These are phyloP conservation scores for Anser brachyrhynchus DNA, from an alignment of 2,113 vertebrate genomes.

Conservation along the genomic window DNA sequence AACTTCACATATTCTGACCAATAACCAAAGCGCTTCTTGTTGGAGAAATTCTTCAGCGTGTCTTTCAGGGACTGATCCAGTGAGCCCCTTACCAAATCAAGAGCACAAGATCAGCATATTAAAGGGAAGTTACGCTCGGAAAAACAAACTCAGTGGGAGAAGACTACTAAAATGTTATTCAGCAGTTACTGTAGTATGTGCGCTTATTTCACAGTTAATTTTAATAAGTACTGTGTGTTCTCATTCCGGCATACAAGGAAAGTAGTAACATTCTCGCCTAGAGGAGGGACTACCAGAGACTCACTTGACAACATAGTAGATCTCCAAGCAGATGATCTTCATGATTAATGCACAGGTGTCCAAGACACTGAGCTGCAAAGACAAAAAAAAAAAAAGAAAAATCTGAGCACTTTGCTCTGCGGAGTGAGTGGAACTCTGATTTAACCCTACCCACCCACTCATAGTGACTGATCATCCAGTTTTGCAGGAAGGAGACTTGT, in stretches of 20 bases:
- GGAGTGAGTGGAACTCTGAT: background rate
- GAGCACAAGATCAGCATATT: background rate
- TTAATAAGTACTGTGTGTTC: background rate
- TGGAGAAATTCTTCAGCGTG: constrained; percentile 87
- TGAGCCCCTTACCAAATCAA: constrained; percentile 80
- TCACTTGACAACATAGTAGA: constrained; percentile 96
- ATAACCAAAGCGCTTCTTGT: constrained; percentile 89
- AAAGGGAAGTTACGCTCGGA: background rate
- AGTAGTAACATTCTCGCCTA: background rate
- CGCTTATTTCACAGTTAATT: background rate
- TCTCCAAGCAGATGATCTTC: constrained; percentile 97
- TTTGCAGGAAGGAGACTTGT: background rate
- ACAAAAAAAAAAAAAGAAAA: background rate
- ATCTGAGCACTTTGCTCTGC: background rate
- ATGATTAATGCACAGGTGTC: constrained; percentile 97
- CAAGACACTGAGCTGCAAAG: constrained; percentile 88
- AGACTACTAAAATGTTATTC: background rate
- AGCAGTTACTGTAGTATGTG: background rate
- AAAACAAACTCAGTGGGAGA: background rate
- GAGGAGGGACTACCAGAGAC: constrained; percentile 29
- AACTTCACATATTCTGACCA: constrained; percentile 95
- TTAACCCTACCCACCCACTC: background rate
- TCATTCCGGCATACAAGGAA: background rate
- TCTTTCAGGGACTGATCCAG: constrained; percentile 92
- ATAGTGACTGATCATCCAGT: background rate